Evolutionary conservation across 2,113 vertebrate genomes (phyloP).

Genomic region (Pampusana beccarii): DNA sequence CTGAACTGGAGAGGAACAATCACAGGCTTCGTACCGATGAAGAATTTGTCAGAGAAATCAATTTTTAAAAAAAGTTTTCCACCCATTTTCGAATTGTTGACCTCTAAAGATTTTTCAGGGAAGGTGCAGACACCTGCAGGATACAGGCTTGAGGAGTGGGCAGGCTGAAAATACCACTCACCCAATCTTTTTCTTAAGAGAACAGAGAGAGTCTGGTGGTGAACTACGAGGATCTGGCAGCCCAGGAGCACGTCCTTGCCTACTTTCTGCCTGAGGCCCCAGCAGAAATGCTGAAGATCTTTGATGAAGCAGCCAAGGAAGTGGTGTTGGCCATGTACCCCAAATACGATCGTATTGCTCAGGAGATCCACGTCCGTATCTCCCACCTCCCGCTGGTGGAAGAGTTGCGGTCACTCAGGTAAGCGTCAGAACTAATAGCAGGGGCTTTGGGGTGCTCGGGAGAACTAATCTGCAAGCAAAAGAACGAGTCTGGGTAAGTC

Average conservation of each 20-base stretch:
- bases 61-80: background rate
- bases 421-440: background rate
- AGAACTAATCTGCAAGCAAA: background rate
- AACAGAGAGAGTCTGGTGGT: conserved; percentile 95
- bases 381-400: conserved; percentile 95
- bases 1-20: background rate
- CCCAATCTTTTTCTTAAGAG: conserved; percentile 70
- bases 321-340: conserved; percentile 98
- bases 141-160: background rate
- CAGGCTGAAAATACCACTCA: background rate
- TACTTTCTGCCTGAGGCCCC: conserved; percentile 97
- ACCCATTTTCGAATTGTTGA: background rate
- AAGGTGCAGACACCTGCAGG: background rate
- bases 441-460: background rate
- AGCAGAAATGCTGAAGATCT: conserved; percentile 94
- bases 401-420: conserved; percentile 94
- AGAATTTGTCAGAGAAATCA: background rate
- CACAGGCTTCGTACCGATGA: background rate
- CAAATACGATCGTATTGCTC: conserved; percentile 93
- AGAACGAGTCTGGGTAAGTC: background rate
- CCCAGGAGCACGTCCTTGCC: conserved; percentile 93
- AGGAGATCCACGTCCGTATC: conserved; percentile 93
- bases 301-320: conserved; percentile 94
- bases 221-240: conserved; percentile 95
- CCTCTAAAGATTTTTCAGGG: background rate